Percentiles rank a stretch among this genome's conserved stretches.
Conservation (phyloP, 1,140 invertebrate species). For the Drosophila leontia region DNA sequence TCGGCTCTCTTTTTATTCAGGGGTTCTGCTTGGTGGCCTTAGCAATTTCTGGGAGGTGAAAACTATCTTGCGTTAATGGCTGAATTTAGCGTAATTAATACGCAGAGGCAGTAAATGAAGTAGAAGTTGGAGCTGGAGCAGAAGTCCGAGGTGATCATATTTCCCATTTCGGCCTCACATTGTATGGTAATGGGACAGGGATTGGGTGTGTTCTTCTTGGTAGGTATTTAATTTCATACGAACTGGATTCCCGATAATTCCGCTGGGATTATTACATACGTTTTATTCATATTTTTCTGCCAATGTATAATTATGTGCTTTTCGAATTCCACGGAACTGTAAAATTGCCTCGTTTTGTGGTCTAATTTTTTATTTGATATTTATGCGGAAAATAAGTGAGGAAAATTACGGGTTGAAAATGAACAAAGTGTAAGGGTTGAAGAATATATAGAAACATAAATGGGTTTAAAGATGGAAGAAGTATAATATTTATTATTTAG, state of each 20-base stretch:
- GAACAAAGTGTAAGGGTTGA: background rate
- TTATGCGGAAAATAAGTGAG: constrained; percentile 14
- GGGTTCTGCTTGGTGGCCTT: constrained; percentile 66
- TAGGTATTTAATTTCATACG: constrained; percentile 37
- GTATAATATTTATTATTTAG: background rate
- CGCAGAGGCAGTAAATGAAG: constrained; percentile 27
- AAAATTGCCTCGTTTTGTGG: constrained; percentile 34
- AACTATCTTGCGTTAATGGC: constrained; percentile 77
- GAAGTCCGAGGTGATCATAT: constrained; percentile 31
- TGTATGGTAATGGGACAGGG: constrained; percentile 62
- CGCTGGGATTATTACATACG: constrained; percentile 7
- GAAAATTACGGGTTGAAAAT: background rate
- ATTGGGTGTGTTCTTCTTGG: constrained; percentile 17
- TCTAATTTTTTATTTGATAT: constrained; percentile 8
- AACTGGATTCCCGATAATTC: constrained; percentile 38
- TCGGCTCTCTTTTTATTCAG: constrained; percentile 4
- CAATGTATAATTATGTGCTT: constrained; percentile 35
- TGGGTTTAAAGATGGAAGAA: too few species aligned
- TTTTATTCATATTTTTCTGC: constrained; percentile 24
- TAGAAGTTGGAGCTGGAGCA: constrained; percentile 20
- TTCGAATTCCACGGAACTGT: constrained; percentile 22
- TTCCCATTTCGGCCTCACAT: constrained; percentile 44
- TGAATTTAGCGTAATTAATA: constrained; percentile 81
- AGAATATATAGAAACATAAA: background rate
- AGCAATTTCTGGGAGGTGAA: constrained; percentile 78